Evolutionary conservation across 2,797 vertebrate species (phyloP), one percentile per base, ranked within the genome.

Genomic region (Anableps anableps): DNA sequence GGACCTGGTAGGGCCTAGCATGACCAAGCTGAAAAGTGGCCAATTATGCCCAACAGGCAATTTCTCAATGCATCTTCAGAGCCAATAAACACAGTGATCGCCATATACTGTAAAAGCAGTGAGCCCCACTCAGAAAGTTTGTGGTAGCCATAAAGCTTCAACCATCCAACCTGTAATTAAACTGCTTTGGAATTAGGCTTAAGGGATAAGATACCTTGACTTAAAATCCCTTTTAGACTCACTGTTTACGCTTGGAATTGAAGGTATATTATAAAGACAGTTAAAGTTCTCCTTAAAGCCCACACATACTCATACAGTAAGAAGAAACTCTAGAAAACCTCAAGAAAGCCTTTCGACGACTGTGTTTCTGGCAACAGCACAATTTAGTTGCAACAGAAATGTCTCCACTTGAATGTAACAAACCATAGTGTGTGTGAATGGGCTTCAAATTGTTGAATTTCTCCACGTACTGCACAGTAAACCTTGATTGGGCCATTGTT

Each of bases 381-480:
- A 36, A 38, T 26, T 26, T 70, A 71, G 68, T 17, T 71, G 26
- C 41, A 71, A 13, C 13, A 71, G 41, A 74, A 53, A 26, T 14
- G 19, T 74, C 2, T 23, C 34, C 38, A 34, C 19, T 38, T 8
- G 34, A 3, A 74, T 74, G 5, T 0, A 7, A 53, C 36, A 29
- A 26, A 31, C 43, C 14, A 70, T 36, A 5, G 51, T 55, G 36
- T 36, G 21, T 41, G 34, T 50, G 2, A 14, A 45, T 41, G 47
- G 34, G 4, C 47, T 31, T 36, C 26, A 26, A 19, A 19, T 10
- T 36, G 78, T n/a, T 38, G 53, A 51, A 82, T 58, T 80, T 76
- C 34, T 71, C 47, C 34, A 68, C 43, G 48, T 43, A 13, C n/a
- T 31, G 11, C 73, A 26, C 6, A 14, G 3, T 38, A 60, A 55